Percentiles rank a stretch among this genome's conserved stretches.
These are phyloP conservation scores for Procavia capensis DNA, from an alignment of 2,113 vertebrate genomes.

Conservation along the genomic window DNA sequence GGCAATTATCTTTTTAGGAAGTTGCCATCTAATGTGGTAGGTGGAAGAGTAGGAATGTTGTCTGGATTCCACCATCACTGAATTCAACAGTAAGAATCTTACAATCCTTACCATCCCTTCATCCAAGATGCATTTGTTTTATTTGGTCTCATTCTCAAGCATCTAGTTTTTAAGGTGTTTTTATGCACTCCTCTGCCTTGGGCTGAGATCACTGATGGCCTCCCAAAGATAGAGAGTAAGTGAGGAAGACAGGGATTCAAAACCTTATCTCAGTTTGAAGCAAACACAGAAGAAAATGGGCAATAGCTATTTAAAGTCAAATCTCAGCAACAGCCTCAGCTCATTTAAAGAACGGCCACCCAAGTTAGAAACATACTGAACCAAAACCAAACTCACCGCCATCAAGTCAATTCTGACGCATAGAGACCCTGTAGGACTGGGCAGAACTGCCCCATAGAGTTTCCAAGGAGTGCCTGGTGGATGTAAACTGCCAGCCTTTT, in stretches of 20 bases:
- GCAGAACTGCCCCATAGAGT: too few species aligned
- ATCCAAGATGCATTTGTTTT: not conserved
- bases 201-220: rapidly evolving
- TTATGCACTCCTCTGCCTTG: not conserved
- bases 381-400: too few species aligned
- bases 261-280: not conserved
- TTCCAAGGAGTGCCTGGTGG: too few species aligned
- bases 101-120: not conserved
- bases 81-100: not conserved
- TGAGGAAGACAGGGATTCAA: not conserved
- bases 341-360: not conserved
- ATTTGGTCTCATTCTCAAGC: not conserved
- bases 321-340: not conserved
- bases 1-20: not conserved
- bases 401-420: too few species aligned
- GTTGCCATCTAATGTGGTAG: not conserved
- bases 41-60: not conserved
- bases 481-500: too few species aligned
- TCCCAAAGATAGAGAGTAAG: too few species aligned
- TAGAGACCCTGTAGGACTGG: too few species aligned
- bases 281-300: not conserved
- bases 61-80: not conserved
- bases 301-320: not conserved
- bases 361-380: not conserved
- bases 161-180: not conserved